Conservation (phyloP, 2,888 invertebrate species). For the Drosophila mettleri region DNA sequence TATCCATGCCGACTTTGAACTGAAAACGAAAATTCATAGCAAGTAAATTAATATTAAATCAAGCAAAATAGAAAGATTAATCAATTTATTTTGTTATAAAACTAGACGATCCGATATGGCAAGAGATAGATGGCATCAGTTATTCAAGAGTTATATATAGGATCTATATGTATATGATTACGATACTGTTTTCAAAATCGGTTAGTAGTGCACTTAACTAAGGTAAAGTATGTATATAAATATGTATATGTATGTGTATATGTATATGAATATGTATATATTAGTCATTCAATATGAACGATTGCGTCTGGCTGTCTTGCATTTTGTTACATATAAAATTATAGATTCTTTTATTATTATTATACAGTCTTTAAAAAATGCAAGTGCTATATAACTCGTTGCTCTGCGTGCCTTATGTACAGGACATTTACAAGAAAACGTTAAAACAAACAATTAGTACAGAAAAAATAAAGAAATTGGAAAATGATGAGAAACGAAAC, state of each 20-base stretch:
- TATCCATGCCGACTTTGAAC: slow-evolving; percentile 79
- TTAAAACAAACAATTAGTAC: slow-evolving; percentile 25
- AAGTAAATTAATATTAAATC: slow-evolving; percentile 24
- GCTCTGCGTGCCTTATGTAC: slow-evolving; percentile 30
- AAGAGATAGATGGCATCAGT: slow-evolving; percentile 31
- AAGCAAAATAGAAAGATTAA: slow-evolving; percentile 34
- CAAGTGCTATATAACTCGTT: slow-evolving; percentile 46
- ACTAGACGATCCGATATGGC: slow-evolving; percentile 46
- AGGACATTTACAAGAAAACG: slow-evolving; percentile 44
- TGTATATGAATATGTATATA: slow-evolving; percentile 28
- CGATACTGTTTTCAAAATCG: slow-evolving; percentile 26
- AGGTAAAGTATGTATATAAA: slow-evolving; percentile 5
- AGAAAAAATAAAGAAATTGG: slow-evolving; percentile 17
- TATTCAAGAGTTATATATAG: slow-evolving; percentile 21
- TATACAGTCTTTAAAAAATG: slow-evolving; percentile 71
- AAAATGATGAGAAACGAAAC: slow-evolving; percentile 11
- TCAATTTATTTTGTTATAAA: slow-evolving; percentile 12
- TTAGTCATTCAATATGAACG: slow-evolving; percentile 82
- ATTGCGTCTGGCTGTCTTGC: slow-evolving; percentile 48
- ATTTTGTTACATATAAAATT: slow-evolving; percentile 33
- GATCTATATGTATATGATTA: slow-evolving; percentile 11
- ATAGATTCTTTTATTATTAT: slow-evolving; percentile 24
- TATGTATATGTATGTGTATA: slow-evolving; percentile 25
- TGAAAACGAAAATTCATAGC: slow-evolving; percentile 68
- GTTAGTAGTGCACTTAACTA: slow-evolving; percentile 34